A percentile compares a stretch with the other conserved stretches of the same genome.
Conservation (phyloP, 2,888 invertebrate species). For the Gonocerus acuteangulatus region DNA sequence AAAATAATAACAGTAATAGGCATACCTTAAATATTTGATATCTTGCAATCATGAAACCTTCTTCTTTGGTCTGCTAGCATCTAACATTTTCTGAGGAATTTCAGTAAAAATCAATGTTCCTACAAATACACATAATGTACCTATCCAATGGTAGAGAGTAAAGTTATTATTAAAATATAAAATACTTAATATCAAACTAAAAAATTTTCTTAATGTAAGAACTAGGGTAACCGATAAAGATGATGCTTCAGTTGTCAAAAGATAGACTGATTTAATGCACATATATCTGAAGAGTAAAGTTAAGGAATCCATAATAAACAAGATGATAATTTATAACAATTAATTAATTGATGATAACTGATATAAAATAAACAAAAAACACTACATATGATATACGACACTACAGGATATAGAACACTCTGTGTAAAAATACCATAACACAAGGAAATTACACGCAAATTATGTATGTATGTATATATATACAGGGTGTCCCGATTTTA, state of each 20-base stretch:
- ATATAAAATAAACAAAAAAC: too few relatives aligned
- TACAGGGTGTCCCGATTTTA: too few relatives aligned
- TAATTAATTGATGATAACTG: too few relatives aligned
- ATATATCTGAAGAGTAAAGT: constrained; percentile 50
- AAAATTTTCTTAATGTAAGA: constrained; percentile 90
- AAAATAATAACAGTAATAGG: too few relatives aligned
- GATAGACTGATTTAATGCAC: constrained; percentile 92
- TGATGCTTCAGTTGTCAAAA: constrained; percentile 85
- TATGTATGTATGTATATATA: too few relatives aligned
- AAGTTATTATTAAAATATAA: constrained; percentile 91
- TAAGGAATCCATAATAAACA: background rate
- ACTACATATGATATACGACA: too few relatives aligned
- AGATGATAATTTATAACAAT: background rate
- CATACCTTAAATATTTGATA: too few relatives aligned
- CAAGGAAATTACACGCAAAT: too few relatives aligned
- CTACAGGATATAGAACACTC: too few relatives aligned
- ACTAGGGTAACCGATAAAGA: constrained; percentile 92
- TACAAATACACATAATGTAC: constrained; percentile 79
- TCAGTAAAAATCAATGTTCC: constrained; percentile 92
- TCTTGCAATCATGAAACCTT: too few relatives aligned
- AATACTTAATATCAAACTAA: constrained; percentile 91
- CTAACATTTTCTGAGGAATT: constrained; percentile 25
- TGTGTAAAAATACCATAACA: too few relatives aligned
- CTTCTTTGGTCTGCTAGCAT: too few relatives aligned
- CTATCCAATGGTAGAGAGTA: constrained; percentile 82